phyloP scores from a whole-genome alignment of 1,140 invertebrate genomes.

The Battus philenor region DNA sequence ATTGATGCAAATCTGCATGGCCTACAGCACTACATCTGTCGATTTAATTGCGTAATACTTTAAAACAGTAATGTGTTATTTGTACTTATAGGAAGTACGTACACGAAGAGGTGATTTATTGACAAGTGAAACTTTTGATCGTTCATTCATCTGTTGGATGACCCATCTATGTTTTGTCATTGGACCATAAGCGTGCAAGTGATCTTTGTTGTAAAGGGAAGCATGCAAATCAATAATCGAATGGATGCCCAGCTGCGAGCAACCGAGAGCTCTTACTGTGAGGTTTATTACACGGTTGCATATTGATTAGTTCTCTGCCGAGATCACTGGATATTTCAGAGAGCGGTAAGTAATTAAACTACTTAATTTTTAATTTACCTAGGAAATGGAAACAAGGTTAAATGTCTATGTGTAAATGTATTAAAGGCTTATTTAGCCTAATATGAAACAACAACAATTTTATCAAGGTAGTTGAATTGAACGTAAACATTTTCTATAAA shows the following conservation, averaged over 20 bases:
- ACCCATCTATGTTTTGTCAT: slow-evolving; percentile 55
- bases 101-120: slow-evolving; percentile 52
- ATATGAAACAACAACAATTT: too few species aligned
- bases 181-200: slow-evolving; percentile 55
- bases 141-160: slow-evolving; percentile 49
- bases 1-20: slow-evolving; percentile 44
- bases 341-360: slow-evolving; percentile 36
- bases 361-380: too few species aligned
- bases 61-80: slow-evolving; percentile 47
- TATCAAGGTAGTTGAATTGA: too few species aligned
- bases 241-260: slow-evolving; percentile 52
- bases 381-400: too few species aligned
- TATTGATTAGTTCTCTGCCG: slow-evolving; percentile 61
- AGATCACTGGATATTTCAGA: slow-evolving; percentile 44
- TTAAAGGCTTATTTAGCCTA: too few species aligned
- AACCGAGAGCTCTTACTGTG: slow-evolving; percentile 53
- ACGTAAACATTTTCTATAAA: too few species aligned
- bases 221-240: slow-evolving; percentile 69
- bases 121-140: slow-evolving; percentile 68
- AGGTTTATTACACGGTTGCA: slow-evolving; percentile 60
- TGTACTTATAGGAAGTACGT: slow-evolving; percentile 31
- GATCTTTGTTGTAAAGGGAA: slow-evolving; percentile 54
- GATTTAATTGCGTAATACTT: slow-evolving; percentile 34
- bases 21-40: slow-evolving; percentile 35
- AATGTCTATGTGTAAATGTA: too few species aligned